Conservation (phyloP, 1,140 invertebrate species). For the Brachionus manjavacas region DNA sequence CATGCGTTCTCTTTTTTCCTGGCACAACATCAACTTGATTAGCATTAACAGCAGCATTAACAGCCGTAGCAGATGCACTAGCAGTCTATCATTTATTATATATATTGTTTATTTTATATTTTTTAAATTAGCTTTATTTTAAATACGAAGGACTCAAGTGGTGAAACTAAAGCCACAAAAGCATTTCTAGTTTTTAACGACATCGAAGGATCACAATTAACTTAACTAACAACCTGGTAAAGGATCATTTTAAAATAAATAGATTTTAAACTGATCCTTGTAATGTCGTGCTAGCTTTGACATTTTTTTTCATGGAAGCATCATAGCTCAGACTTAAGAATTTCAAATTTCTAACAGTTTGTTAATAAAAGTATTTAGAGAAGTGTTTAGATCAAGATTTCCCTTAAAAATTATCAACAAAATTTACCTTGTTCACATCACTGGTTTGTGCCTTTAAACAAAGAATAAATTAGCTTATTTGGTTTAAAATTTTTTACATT, state of each 20-base stretch:
- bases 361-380: conserved; percentile 3
- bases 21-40: conserved; percentile 39
- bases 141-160: background rate
- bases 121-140: conserved; percentile 2
- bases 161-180: conserved; percentile 19
- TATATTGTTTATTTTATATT: background rate
- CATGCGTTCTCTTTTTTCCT: conserved; percentile 42
- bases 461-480: background rate
- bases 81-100: conserved; percentile 1
- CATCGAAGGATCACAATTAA: background rate
- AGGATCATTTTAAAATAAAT: background rate
- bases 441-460: background rate
- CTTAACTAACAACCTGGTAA: background rate
- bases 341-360: conserved; percentile 13
- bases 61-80: conserved; percentile 43
- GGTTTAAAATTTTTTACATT: background rate
- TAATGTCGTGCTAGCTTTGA: background rate
- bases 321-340: background rate
- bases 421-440: conserved; percentile 14
- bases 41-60: conserved; percentile 30
- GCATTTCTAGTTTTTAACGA: conserved; percentile 10
- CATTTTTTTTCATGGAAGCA: background rate
- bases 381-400: background rate
- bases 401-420: conserved; percentile 8
- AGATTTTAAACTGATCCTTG: background rate